Percentiles rank a stretch among this genome's conserved stretches.
Conservation (phyloP, 2,113 vertebrate species). For the Leucosticte australis region DNA sequence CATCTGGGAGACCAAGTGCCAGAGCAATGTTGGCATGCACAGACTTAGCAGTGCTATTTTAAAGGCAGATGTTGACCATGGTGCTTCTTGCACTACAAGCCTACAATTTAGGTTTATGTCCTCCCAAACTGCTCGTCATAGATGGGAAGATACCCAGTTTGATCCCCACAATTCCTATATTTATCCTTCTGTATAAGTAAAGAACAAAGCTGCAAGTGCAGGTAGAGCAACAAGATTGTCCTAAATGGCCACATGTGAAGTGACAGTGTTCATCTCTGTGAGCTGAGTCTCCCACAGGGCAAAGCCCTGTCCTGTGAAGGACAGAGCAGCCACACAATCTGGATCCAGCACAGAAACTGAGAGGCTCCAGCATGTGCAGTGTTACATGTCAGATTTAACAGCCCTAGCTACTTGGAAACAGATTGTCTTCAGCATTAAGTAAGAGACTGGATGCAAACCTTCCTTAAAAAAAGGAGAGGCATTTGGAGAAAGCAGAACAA, state of each 20-base stretch:
- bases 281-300: neutral
- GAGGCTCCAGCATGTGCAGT: neutral
- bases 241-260: neutral
- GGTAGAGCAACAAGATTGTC: neutral
- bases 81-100: neutral
- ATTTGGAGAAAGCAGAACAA: neutral
- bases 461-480: neutral
- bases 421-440: neutral
- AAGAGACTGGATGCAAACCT: neutral
- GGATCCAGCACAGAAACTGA: neutral
- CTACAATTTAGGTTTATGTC: neutral
- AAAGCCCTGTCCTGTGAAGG: neutral
- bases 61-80: neutral
- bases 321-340: neutral
- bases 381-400: neutral
- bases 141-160: neutral
- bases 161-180: neutral
- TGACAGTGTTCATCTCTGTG: accelerated
- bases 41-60: neutral
- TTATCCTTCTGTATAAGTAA: neutral
- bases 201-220: neutral
- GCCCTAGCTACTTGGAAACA: neutral
- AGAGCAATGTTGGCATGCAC: neutral
- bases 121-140: neutral
- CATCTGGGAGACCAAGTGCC: neutral